phyloP scores from a whole-genome alignment of 2,888 invertebrate genomes.

The Gerris lacustris region DNA sequence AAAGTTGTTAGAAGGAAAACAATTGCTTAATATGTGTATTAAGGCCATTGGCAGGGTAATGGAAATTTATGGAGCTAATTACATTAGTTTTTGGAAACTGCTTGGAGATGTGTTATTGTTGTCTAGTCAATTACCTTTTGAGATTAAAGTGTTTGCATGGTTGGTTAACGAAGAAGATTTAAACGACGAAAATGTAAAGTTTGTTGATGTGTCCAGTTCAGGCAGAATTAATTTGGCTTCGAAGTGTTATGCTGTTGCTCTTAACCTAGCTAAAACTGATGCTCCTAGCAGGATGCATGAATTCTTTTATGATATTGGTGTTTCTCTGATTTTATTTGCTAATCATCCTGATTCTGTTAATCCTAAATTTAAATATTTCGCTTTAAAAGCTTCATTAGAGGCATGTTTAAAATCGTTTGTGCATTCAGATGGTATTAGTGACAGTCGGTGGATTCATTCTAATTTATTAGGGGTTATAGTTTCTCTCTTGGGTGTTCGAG shows the following conservation, averaged over 20 bases:
- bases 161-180: not conserved
- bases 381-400: not conserved
- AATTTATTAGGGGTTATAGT: not conserved
- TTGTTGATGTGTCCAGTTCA: not conserved
- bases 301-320: conserved; percentile 3
- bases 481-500: not conserved
- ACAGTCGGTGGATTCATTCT: not conserved
- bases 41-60: not conserved
- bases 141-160: not conserved
- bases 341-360: not conserved
- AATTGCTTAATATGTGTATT: not conserved
- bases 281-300: not conserved
- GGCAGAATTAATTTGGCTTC: not conserved
- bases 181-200: not conserved
- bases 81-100: conserved; percentile 2
- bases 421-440: not conserved
- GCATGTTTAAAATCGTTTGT: not conserved
- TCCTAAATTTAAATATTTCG: not conserved
- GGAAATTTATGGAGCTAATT: not conserved
- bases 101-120: conserved; percentile 3
- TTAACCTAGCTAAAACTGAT: not conserved
- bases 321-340: not conserved
- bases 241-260: not conserved
- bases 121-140: not conserved
- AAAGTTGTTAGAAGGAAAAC: not conserved